Conservation (phyloP, 2,113 vertebrate genomes). For the Notarius quadriscutis region DNA sequence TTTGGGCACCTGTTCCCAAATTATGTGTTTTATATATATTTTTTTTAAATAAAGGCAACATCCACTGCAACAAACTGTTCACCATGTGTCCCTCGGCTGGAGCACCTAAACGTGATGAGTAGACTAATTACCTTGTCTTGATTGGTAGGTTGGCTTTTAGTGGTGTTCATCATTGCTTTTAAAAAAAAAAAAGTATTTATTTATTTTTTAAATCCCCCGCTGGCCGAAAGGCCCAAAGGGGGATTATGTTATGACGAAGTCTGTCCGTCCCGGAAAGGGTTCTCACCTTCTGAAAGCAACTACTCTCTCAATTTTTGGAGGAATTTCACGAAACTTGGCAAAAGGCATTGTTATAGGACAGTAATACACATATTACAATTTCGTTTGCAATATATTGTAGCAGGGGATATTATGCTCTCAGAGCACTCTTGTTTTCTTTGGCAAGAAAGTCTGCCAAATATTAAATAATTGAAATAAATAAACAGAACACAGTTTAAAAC, state of each 20-base stretch:
- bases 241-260: no score
- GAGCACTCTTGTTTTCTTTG: background rate
- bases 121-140: background rate
- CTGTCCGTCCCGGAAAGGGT: no score
- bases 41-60: background rate
- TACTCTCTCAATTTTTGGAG: no score
- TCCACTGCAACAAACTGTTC: background rate
- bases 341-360: no score
- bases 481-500: background rate
- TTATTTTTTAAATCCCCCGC: no score
- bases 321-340: no score
- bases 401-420: no score
- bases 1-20: background rate
- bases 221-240: no score
- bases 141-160: background rate
- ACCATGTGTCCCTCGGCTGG: background rate
- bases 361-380: no score
- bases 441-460: background rate
- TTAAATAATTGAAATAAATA: background rate
- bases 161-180: background rate
- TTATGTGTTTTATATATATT: background rate
- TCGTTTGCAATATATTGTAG: no score
- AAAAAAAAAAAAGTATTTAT: no score
- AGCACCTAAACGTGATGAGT: background rate
- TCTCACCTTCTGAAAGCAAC: no score